phyloP scores from a whole-genome alignment of 2,888 invertebrate species.

The Pollenia amentaria region DNA sequence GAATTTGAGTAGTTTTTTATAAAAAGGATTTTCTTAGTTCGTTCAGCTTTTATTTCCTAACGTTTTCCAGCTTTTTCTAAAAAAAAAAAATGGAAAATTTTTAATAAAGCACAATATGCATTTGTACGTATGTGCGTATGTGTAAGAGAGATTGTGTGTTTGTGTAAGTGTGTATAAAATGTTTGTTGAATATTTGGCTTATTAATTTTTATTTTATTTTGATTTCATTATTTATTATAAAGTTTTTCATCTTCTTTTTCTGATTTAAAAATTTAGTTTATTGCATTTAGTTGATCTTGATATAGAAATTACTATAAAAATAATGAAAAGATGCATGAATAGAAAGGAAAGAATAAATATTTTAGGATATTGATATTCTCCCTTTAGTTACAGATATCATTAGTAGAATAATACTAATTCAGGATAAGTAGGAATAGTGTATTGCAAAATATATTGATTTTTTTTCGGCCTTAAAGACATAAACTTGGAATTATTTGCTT shows the following conservation, averaged over 20 bases:
- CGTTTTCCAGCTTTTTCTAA: conserved; percentile 44
- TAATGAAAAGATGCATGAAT: neutral
- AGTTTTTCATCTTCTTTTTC: neutral
- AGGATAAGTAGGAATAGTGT: neutral
- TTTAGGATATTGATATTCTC: neutral
- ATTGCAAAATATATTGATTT: no score
- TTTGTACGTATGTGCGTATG: conserved; percentile 25
- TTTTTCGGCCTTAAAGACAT: no score
- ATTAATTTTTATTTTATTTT: conserved; percentile 70
- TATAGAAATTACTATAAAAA: conserved; percentile 34
- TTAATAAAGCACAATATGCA: conserved; percentile 68
- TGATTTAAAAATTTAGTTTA: conserved; percentile 61
- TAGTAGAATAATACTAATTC: neutral
- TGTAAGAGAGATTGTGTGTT: neutral
- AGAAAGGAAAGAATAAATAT: neutral
- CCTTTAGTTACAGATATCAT: neutral
- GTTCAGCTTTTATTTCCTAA: conserved; percentile 58
- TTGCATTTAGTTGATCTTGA: conserved; percentile 54
- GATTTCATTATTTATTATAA: conserved; percentile 37
- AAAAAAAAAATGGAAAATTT: conserved; percentile 40
- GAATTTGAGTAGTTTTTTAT: conserved; percentile 71
- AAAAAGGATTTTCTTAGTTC: conserved; percentile 68
- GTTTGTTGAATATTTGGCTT: conserved; percentile 73
- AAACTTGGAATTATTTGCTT: no score
- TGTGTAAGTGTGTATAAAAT: conserved; percentile 54